These are phyloP conservation scores for Mugil cephalus DNA, from an alignment of 2,113 vertebrate species.

Conservation along the genomic window DNA sequence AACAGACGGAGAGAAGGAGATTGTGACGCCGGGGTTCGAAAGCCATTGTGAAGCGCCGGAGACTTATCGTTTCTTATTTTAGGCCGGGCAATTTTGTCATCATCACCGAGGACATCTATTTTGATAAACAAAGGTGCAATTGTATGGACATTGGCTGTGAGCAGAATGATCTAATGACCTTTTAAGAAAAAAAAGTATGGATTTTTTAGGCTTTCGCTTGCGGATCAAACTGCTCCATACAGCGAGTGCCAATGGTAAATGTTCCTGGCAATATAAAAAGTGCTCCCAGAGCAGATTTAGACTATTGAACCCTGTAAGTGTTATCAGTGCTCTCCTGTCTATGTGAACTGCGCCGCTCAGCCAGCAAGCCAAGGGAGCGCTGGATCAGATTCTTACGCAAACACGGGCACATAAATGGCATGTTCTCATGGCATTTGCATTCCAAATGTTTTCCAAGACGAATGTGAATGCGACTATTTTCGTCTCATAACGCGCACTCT, in stretches of 20 bases:
- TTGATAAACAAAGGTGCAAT: constrained; percentile 66
- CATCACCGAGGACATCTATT: constrained; percentile 69
- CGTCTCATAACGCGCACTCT: constrained; percentile 67
- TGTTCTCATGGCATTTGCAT: constrained; percentile 79
- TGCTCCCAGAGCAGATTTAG: constrained; percentile 60
- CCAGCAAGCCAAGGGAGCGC: constrained; percentile 48
- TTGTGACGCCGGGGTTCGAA: constrained; percentile 48
- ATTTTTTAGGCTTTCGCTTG: constrained; percentile 48
- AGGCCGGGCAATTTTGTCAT: constrained; percentile 68
- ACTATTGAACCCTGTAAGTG: constrained; percentile 60
- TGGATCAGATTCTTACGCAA: constrained; percentile 76
- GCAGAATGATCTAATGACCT: constrained; percentile 64
- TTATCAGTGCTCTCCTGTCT: constrained; percentile 65
- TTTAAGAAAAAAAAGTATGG: constrained; percentile 48
- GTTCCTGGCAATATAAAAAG: constrained; percentile 52
- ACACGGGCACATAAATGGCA: constrained; percentile 74
- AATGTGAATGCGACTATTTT: constrained; percentile 80
- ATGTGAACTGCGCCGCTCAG: constrained; percentile 40
- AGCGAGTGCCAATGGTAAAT: constrained; percentile 43
- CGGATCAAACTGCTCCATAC: constrained; percentile 53
- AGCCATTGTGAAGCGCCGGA: constrained; percentile 47
- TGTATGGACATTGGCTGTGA: constrained; percentile 45
- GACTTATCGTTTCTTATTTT: constrained; percentile 64
- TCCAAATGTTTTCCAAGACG: constrained; percentile 75
- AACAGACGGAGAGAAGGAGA: constrained; percentile 51